These are phyloP conservation scores for Notolepis coatsorum DNA, from an alignment of 2,797 vertebrate genomes.

Conservation along the genomic window DNA sequence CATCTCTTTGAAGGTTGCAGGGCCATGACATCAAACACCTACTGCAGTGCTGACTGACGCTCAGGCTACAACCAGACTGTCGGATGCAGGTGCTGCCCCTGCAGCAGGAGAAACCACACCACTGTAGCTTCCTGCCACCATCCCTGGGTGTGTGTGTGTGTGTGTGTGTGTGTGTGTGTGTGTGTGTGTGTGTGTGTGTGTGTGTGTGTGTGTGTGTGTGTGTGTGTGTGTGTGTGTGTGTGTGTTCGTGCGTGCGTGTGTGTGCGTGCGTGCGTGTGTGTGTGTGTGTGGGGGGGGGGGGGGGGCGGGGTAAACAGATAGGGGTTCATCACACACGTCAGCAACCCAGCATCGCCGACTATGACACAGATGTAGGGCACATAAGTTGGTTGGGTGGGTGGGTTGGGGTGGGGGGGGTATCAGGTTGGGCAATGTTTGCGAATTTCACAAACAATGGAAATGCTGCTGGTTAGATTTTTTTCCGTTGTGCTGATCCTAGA, in stretches of 20 bases:
- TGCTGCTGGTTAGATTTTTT: slow-evolving; percentile 17
- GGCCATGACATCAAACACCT: slow-evolving; percentile 44
- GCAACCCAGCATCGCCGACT: slow-evolving; percentile 25
- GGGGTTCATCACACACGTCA: slow-evolving; percentile 36
- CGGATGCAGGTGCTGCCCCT: slow-evolving; percentile 73
- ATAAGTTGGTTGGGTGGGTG: slow-evolving; percentile 37
- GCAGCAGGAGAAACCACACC: slow-evolving; percentile 73
- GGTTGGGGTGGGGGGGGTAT: background rate
- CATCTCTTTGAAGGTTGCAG: slow-evolving; percentile 17
- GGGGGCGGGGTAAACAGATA: slow-evolving; percentile 23
- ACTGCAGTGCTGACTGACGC: slow-evolving; percentile 48
- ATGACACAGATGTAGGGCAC: slow-evolving; percentile 65
- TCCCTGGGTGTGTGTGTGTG: slow-evolving; percentile 33
- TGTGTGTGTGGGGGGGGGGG: slow-evolving; percentile 3
- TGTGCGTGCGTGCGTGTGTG: background rate
- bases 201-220: background rate
- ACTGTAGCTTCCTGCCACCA: slow-evolving; percentile 72
- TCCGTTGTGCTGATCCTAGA: slow-evolving; percentile 11
- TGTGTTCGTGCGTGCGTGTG: background rate
- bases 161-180: background rate
- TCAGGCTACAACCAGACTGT: slow-evolving; percentile 56
- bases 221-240: background rate
- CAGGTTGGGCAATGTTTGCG: background rate
- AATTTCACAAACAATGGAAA: slow-evolving; percentile 56
- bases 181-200: slow-evolving; percentile 4